These are phyloP conservation scores for Corythoichthys intestinalis DNA, from an alignment of 2,113 vertebrate genomes.

Conservation along the genomic window DNA sequence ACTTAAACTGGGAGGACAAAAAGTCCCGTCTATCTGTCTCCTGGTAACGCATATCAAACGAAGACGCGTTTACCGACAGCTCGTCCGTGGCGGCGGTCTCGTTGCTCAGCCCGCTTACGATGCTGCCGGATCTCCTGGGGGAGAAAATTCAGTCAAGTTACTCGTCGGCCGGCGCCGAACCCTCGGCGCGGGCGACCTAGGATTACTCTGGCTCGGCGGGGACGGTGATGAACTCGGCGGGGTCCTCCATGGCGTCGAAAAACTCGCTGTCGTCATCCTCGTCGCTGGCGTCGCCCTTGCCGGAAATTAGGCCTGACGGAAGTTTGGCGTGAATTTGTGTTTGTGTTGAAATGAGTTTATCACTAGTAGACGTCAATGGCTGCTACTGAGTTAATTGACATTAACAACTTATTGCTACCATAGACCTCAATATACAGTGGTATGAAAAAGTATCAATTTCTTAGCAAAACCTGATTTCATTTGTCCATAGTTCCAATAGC, in stretches of 20 bases:
- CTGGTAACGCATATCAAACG: neutral
- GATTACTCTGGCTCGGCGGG: slow-evolving; percentile 85
- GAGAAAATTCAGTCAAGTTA: neutral
- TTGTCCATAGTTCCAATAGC: no score
- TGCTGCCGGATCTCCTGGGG: slow-evolving; percentile 89
- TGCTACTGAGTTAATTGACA: no score
- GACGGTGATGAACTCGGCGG: slow-evolving; percentile 86
- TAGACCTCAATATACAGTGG: no score
- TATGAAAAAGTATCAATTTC: no score
- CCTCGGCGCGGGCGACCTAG: slow-evolving; percentile 73
- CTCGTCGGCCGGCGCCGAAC: neutral
- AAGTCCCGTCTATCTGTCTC: neutral
- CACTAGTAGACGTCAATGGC: no score
- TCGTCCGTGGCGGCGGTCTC: slow-evolving; percentile 86
- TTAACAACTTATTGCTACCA: no score
- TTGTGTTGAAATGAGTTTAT: neutral
- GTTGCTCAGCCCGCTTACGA: slow-evolving; percentile 88
- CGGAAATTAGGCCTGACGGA: slow-evolving; percentile 64
- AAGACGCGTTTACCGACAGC: slow-evolving; percentile 75
- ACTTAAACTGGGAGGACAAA: neutral
- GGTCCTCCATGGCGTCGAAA: slow-evolving; percentile 84
- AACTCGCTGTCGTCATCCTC: slow-evolving; percentile 96
- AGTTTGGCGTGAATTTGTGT: no score
- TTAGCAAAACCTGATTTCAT: no score
- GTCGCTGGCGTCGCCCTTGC: slow-evolving; percentile 88